phyloP scores from a whole-genome alignment of 1,140 invertebrate genomes.

The Lepidostoma basale region DNA sequence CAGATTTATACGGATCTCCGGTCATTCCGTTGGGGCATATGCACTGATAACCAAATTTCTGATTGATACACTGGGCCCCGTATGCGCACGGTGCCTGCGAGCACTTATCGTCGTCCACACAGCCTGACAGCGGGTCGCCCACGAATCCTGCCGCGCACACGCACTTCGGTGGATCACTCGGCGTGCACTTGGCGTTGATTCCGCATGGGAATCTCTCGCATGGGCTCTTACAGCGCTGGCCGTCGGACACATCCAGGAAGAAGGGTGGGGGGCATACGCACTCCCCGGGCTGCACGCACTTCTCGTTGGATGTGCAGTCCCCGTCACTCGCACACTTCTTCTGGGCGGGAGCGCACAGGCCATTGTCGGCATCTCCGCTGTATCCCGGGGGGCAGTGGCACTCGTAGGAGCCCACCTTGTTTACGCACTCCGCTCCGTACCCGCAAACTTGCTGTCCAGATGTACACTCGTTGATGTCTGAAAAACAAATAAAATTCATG shows the following conservation, averaged over 20 bases:
- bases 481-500: conserved; percentile 14
- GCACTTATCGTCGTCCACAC: conserved; percentile 84
- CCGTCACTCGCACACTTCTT: conserved; percentile 79
- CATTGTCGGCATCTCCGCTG: conserved; percentile 66
- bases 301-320: conserved; percentile 85
- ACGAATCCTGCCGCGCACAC: conserved; percentile 84
- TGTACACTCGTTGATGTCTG: conserved; percentile 80
- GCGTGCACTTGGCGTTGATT: conserved; percentile 90
- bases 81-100: conserved; percentile 79
- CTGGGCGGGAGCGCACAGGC: conserved; percentile 79
- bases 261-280: conserved; percentile 89
- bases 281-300: conserved; percentile 88
- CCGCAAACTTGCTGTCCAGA: conserved; percentile 79
- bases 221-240: conserved; percentile 86
- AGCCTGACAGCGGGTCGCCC: conserved; percentile 82
- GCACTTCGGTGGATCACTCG: conserved; percentile 86
- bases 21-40: conserved; percentile 80
- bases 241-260: conserved; percentile 79
- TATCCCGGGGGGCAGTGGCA: conserved; percentile 82
- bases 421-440: conserved; percentile 84
- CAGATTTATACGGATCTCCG: conserved; percentile 83
- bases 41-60: conserved; percentile 83
- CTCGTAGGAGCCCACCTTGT: conserved; percentile 76
- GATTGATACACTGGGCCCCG: conserved; percentile 85
- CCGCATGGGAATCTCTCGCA: conserved; percentile 88